Percentiles rank a stretch among this genome's conserved stretches.
These are phyloP conservation scores for Dynastes hyllus DNA, from an alignment of 2,888 invertebrate species.

Conservation along the genomic window DNA sequence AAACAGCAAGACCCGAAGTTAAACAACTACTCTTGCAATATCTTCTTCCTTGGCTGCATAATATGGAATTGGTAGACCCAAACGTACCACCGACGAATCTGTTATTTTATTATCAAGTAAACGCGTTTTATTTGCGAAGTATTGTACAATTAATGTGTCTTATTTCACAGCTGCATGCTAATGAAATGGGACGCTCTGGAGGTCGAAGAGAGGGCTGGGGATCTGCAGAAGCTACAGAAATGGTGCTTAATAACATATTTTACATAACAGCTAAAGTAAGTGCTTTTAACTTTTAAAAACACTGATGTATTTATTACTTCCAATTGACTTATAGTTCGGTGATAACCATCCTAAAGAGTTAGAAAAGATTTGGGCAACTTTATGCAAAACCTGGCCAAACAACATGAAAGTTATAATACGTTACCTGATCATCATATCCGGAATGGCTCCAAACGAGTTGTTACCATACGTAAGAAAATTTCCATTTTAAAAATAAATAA, in stretches of 20 bases:
- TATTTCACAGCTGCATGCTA: constrained; percentile 71
- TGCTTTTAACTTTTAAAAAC: constrained; percentile 9
- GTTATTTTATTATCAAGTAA: constrained; percentile 88
- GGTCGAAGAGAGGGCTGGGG: constrained; percentile 95
- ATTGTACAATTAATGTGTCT: neutral
- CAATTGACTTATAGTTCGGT: constrained; percentile 81
- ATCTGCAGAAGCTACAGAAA: constrained; percentile 99
- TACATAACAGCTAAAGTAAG: constrained; percentile 96
- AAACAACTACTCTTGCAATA: constrained; percentile 93
- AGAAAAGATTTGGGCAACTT: constrained; percentile 96
- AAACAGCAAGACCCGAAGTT: constrained; percentile 95
- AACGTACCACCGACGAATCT: constrained; percentile 94
- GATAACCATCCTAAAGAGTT: constrained; percentile 97
- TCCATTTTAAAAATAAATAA: neutral
- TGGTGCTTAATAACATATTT: constrained; percentile 99
- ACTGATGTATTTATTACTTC: neutral
- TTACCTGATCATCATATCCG: constrained; percentile 96
- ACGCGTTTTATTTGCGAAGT: constrained; percentile 38
- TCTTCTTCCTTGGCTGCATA: constrained; percentile 97
- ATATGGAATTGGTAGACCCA: constrained; percentile 98
- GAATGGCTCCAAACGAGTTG: constrained; percentile 96
- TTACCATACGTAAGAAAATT: constrained; percentile 87
- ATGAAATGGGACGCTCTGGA: constrained; percentile 78
- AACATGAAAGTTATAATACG: constrained; percentile 97
- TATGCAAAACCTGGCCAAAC: constrained; percentile 97